phyloP scores from a whole-genome alignment of 2,113 vertebrate genomes.

The Protobothrops flavoviridis region DNA sequence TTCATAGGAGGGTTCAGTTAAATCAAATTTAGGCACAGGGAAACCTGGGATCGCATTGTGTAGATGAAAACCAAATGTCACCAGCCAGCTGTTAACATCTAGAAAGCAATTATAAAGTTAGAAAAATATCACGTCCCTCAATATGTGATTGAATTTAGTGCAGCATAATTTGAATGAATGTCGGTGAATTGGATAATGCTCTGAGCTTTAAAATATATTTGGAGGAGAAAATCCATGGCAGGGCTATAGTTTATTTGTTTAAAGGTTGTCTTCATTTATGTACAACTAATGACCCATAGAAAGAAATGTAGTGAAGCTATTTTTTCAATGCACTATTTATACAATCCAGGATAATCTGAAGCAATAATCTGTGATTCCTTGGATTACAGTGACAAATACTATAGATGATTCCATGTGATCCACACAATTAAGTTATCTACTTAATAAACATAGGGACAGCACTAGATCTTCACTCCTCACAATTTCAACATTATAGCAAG shows the following conservation, averaged over 20 bases:
- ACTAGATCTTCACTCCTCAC: background rate
- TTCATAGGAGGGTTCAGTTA: constrained; percentile 91
- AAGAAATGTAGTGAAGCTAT: background rate
- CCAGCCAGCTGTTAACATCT: constrained; percentile 99
- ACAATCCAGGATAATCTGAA: background rate
- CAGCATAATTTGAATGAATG: background rate
- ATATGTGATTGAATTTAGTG: background rate
- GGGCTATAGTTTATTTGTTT: background rate
- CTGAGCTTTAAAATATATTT: background rate
- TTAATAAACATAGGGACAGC: constrained; percentile 34
- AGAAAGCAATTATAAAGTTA: constrained; percentile 38
- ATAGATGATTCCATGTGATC: background rate
- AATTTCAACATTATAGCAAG: no score
- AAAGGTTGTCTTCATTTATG: background rate
- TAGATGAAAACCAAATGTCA: constrained; percentile 97
- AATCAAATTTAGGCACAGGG: constrained; percentile 90
- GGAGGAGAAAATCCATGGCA: background rate
- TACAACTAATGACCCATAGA: background rate
- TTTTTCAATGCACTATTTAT: background rate
- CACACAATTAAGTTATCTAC: constrained; percentile 14
- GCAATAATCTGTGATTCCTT: background rate
- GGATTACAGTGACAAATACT: background rate
- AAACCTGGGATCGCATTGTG: constrained; percentile 98
- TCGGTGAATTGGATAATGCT: background rate
- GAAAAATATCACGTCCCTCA: background rate